These are phyloP conservation scores for Anaspis maculata DNA, from an alignment of 2,888 invertebrate species.

Conservation along the genomic window DNA sequence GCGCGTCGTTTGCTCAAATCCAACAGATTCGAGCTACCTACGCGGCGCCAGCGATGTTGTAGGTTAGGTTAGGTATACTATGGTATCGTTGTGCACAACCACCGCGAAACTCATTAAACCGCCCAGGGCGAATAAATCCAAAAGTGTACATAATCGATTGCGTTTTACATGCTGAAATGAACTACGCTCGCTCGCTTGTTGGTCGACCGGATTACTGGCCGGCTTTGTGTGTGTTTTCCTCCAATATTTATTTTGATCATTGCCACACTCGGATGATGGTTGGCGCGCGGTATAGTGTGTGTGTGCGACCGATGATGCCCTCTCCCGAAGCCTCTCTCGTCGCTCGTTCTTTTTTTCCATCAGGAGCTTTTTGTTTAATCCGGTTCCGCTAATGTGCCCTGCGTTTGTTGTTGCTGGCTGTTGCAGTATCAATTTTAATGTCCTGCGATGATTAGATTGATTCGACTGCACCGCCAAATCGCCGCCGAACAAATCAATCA, in stretches of 20 bases:
- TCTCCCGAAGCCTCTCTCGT: slow-evolving; percentile 16
- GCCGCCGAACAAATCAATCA: no score
- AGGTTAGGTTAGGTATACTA: no score
- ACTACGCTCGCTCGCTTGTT: slow-evolving; percentile 24
- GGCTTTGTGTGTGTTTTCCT: slow-evolving; percentile 26
- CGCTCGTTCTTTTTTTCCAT: no score
- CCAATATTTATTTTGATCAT: slow-evolving; percentile 24
- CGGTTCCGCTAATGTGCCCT: slow-evolving; percentile 23
- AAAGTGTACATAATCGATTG: slow-evolving; percentile 30
- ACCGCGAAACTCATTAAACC: slow-evolving; percentile 18
- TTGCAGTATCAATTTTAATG: slow-evolving; percentile 17
- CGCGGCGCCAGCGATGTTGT: no score
- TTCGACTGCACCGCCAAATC: slow-evolving; percentile 2
- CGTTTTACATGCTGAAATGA: slow-evolving; percentile 29
- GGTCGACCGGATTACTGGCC: slow-evolving; percentile 27
- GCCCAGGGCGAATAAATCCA: slow-evolving; percentile 20
- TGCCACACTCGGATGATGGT: slow-evolving; percentile 12
- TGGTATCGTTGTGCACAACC: slow-evolving; percentile 8
- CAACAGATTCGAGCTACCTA: no score
- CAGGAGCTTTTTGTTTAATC: slow-evolving; percentile 24
- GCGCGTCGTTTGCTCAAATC: no score
- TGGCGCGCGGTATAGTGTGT: neutral
- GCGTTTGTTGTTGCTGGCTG: no score
- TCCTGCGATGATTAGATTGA: slow-evolving; percentile 11
- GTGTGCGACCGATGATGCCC: neutral